These are phyloP conservation scores for Eustalomyia histrio DNA, from an alignment of 2,888 invertebrate genomes.

Conservation along the genomic window DNA sequence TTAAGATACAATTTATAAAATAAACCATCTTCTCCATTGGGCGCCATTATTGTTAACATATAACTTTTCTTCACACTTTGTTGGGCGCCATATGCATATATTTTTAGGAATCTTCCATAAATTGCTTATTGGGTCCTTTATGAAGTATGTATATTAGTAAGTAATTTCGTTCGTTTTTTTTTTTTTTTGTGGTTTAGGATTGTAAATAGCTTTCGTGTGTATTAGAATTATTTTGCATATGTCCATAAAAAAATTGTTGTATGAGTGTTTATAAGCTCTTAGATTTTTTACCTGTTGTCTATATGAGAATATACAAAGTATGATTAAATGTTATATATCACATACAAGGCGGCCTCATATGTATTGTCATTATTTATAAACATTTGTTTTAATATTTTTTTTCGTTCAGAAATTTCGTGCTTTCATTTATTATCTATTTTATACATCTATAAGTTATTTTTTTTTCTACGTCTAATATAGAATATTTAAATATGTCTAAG, in stretches of 20 bases:
- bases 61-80: too few relatives aligned
- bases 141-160: neutral
- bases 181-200: neutral
- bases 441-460: conserved; percentile 58
- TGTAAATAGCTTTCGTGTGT: conserved; percentile 6
- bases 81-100: too few relatives aligned
- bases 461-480: conserved; percentile 21
- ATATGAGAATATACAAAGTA: conserved; percentile 20
- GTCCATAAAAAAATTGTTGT: neutral
- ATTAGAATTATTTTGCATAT: conserved; percentile 7
- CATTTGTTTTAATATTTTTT: conserved; percentile 52
- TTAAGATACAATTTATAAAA: too few relatives aligned
- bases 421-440: conserved; percentile 60
- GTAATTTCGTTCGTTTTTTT: neutral
- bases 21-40: neutral
- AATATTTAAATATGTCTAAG: conserved; percentile 46
- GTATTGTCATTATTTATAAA: conserved; percentile 63
- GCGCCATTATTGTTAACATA: neutral
- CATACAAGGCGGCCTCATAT: conserved; percentile 22
- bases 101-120: too few relatives aligned
- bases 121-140: too few relatives aligned
- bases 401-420: conserved; percentile 54
- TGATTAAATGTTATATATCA: conserved; percentile 24
- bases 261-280: conserved; percentile 52
- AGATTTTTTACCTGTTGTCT: conserved; percentile 62